Evolutionary conservation across 2,113 vertebrate species (phyloP).

Genomic region (Seriola rivoliana): DNA sequence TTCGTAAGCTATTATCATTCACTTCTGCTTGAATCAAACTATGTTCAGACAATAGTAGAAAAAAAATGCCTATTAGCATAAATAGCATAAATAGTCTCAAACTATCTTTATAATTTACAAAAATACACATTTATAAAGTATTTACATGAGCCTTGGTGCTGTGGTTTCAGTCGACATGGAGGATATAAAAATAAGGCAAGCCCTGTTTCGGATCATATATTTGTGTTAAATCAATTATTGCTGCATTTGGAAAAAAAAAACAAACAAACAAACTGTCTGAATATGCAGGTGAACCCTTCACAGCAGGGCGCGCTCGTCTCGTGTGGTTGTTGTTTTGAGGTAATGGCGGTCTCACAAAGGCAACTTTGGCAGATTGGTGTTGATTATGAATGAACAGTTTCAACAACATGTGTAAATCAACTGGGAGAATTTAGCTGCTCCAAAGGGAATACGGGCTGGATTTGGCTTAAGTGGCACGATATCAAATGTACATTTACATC

Average conservation of each 20-base stretch:
- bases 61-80: slow-evolving; percentile 77
- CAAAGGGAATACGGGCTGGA: neutral
- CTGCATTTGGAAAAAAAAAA: slow-evolving; percentile 35
- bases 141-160: slow-evolving; percentile 60
- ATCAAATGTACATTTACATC: slow-evolving; percentile 27
- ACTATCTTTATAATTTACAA: slow-evolving; percentile 81
- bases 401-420: neutral
- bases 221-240: slow-evolving; percentile 19
- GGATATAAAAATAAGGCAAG: slow-evolving; percentile 44
- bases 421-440: slow-evolving; percentile 15
- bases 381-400: neutral
- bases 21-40: slow-evolving; percentile 63
- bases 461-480: slow-evolving; percentile 35
- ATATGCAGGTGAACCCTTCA: neutral
- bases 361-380: slow-evolving; percentile 72
- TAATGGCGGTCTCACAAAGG: slow-evolving; percentile 66
- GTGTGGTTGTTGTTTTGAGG: slow-evolving; percentile 56
- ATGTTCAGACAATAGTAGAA: slow-evolving; percentile 64
- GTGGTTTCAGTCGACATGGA: slow-evolving; percentile 66
- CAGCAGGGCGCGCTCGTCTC: neutral
- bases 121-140: slow-evolving; percentile 72
- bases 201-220: slow-evolving; percentile 6
- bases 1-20: slow-evolving; percentile 44
- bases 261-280: neutral
- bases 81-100: slow-evolving; percentile 85